These are phyloP conservation scores for Neotoxoptera formosana DNA, from an alignment of 1,140 invertebrate species.

Conservation along the genomic window DNA sequence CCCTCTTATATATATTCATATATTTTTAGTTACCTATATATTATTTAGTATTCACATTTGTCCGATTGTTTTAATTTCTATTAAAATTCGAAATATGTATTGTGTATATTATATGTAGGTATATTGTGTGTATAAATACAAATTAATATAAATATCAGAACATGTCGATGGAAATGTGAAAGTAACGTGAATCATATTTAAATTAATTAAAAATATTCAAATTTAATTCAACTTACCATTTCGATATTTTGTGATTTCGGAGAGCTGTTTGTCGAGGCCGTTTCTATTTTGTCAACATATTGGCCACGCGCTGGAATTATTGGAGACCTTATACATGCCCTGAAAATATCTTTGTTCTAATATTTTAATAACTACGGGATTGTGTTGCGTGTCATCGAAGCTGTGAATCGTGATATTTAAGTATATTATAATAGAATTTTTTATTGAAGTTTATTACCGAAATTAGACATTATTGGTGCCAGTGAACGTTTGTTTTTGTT, in stretches of 20 bases:
- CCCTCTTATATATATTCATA: neutral
- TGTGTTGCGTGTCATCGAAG: neutral
- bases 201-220: neutral
- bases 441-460: neutral
- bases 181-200: neutral
- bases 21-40: neutral
- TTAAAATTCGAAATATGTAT: neutral
- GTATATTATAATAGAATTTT: neutral
- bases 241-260: neutral
- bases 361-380: neutral
- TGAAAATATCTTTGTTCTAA: constrained; percentile 63
- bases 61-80: neutral
- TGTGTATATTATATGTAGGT: neutral
- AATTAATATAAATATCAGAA: neutral
- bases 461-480: neutral
- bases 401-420: neutral
- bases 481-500: neutral
- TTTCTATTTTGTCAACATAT: constrained; percentile 69
- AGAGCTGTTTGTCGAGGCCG: neutral
- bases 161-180: neutral
- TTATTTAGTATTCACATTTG: neutral
- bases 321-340: constrained; percentile 79
- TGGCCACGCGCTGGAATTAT: constrained; percentile 77
- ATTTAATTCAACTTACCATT: constrained; percentile 12
- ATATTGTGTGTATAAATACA: neutral